Evolutionary conservation across 30 jellyfish, hydroid and myxozoan genomes (phyloP).

Genomic region (Pelagia noctiluca): DNA sequence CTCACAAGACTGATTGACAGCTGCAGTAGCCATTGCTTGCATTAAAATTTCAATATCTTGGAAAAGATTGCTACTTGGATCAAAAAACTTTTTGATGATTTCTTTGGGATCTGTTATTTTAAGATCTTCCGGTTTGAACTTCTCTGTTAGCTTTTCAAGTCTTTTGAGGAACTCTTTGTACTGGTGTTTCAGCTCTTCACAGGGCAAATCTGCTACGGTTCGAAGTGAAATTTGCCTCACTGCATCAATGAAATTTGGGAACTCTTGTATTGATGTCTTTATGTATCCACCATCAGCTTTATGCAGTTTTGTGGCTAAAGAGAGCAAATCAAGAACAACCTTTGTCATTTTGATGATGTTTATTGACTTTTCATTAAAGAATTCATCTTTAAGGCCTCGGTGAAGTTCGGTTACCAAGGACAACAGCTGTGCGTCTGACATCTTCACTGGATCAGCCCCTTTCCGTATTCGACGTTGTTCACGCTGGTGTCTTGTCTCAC

Average conservation of each 20-base stretch:
- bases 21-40: conserved; percentile 42
- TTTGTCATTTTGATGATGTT: conserved; percentile 20
- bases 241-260: conserved; percentile 20
- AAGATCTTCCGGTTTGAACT: conserved; percentile 24
- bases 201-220: conserved; percentile 23
- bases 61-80: conserved; percentile 47
- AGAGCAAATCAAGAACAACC: conserved; percentile 37
- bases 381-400: conserved; percentile 39
- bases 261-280: conserved; percentile 7
- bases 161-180: conserved; percentile 44
- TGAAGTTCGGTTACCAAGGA: conserved; percentile 16
- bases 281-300: conserved; percentile 46
- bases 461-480: conserved; percentile 50
- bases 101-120: conserved; percentile 35
- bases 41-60: conserved; percentile 36
- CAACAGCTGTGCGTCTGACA: conserved; percentile 46
- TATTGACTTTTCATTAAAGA: conserved; percentile 27
- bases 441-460: conserved; percentile 53
- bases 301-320: conserved; percentile 40
- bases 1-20: too few relatives aligned
- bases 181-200: conserved; percentile 36
- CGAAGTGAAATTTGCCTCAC: conserved; percentile 18
- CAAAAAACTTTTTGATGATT: conserved; percentile 26
- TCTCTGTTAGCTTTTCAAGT: conserved; percentile 44
- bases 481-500: conserved; percentile 40